These are phyloP conservation scores for Neosalanx taihuensis DNA, from an alignment of 2,797 vertebrate species.

Conservation along the genomic window DNA sequence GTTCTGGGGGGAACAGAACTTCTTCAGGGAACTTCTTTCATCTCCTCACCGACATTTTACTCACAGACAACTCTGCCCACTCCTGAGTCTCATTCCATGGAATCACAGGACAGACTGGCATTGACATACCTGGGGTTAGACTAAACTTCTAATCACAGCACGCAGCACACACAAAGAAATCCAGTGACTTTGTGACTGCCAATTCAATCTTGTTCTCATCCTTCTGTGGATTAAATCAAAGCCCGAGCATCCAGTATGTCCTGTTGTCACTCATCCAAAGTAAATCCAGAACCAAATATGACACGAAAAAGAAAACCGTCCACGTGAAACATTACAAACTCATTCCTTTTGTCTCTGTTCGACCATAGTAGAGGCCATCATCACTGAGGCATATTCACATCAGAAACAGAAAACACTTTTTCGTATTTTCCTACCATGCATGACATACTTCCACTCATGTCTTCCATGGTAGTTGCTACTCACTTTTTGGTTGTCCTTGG, in stretches of 20 bases:
- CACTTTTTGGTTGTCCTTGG: conserved; percentile 81
- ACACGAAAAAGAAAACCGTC: background rate
- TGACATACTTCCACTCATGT: background rate
- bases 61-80: background rate
- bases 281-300: background rate
- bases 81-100: background rate
- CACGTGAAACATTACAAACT: background rate
- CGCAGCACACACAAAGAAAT: conserved; percentile 25
- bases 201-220: background rate
- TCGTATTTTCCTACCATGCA: no score
- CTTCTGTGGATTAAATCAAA: conserved; percentile 5
- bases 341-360: no score
- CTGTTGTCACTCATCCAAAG: background rate
- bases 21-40: background rate
- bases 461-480: conserved; percentile 10
- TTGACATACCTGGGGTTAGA: conserved; percentile 8
- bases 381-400: no score
- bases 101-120: conserved; percentile 23
- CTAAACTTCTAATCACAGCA: conserved; percentile 37
- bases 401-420: no score
- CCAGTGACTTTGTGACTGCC: conserved; percentile 9
- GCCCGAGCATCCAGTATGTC: background rate
- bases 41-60: background rate
- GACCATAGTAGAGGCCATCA: background rate
- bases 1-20: background rate